These are phyloP conservation scores for Metacarcinus magister DNA, from an alignment of 2,888 invertebrate genomes.

Conservation along the genomic window DNA sequence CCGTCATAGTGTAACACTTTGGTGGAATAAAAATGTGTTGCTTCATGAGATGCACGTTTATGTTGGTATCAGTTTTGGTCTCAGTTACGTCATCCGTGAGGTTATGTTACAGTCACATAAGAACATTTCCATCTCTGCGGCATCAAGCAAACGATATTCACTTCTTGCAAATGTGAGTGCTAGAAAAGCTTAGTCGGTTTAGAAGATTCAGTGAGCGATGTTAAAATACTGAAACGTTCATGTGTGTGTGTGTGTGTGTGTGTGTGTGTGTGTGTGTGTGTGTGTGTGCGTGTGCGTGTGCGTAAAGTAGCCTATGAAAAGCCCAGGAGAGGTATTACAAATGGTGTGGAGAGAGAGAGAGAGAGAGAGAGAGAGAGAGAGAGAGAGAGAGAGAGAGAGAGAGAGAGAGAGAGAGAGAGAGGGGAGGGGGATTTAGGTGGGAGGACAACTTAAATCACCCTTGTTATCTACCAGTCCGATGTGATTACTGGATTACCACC, in stretches of 20 bases:
- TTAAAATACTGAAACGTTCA: neutral
- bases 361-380: conserved; percentile 39
- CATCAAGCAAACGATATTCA: too few species aligned
- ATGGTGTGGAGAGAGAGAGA: neutral
- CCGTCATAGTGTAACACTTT: too few species aligned
- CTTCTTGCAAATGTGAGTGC: too few species aligned
- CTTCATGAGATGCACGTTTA: too few species aligned
- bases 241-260: conserved; percentile 53
- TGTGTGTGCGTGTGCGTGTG: conserved; percentile 50
- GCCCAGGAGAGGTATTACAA: neutral
- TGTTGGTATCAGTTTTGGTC: too few species aligned
- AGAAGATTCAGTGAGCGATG: too few species aligned
- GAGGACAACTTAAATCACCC: neutral
- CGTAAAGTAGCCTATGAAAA: neutral
- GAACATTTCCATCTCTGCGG: too few species aligned
- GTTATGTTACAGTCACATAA: too few species aligned
- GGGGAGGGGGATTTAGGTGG: neutral
- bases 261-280: conserved; percentile 62
- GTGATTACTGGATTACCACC: conserved; percentile 12
- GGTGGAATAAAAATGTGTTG: too few species aligned
- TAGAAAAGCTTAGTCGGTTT: too few species aligned
- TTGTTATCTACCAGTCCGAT: neutral
- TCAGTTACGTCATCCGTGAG: too few species aligned
- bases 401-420: conserved; percentile 47
- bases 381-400: neutral